Conservation (phyloP, 2,888 invertebrate genomes). For the Caenorhabditis uteleia region DNA sequence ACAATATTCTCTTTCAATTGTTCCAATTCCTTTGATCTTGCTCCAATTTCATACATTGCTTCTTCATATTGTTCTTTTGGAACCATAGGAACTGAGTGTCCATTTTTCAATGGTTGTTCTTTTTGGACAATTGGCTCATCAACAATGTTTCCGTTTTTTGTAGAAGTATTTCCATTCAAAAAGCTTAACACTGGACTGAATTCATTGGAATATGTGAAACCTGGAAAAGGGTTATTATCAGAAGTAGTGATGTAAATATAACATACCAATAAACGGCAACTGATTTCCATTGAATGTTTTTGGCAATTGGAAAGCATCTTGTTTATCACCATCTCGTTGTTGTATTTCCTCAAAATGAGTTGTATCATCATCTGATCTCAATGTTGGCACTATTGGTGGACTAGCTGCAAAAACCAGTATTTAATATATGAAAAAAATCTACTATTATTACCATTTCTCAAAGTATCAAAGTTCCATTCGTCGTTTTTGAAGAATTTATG, state of each 20-base stretch:
- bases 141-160: conserved; percentile 3
- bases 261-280: conserved; percentile 85
- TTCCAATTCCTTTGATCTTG: conserved; percentile 23
- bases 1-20: conserved; percentile 15
- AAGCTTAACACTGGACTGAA: conserved; percentile 35
- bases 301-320: conserved; percentile 92
- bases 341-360: conserved; percentile 91
- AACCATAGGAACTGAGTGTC: conserved; percentile 5
- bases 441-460: conserved; percentile 90
- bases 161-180: neutral
- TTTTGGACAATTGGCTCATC: neutral
- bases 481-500: conserved; percentile 95
- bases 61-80: conserved; percentile 13
- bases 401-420: conserved; percentile 73
- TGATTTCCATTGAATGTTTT: conserved; percentile 98
- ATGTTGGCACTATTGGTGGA: conserved; percentile 94
- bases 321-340: conserved; percentile 69
- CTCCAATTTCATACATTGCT: conserved; percentile 4
- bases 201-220: conserved; percentile 92
- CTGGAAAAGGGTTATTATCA: conserved; percentile 1
- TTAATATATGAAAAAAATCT: neutral
- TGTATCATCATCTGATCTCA: conserved; percentile 94
- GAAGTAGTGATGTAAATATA: neutral
- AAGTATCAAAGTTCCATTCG: conserved; percentile 95
- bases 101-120: conserved; percentile 10